phyloP scores from a whole-genome alignment of 2,797 vertebrate genomes.

The Fratercula arctica region DNA sequence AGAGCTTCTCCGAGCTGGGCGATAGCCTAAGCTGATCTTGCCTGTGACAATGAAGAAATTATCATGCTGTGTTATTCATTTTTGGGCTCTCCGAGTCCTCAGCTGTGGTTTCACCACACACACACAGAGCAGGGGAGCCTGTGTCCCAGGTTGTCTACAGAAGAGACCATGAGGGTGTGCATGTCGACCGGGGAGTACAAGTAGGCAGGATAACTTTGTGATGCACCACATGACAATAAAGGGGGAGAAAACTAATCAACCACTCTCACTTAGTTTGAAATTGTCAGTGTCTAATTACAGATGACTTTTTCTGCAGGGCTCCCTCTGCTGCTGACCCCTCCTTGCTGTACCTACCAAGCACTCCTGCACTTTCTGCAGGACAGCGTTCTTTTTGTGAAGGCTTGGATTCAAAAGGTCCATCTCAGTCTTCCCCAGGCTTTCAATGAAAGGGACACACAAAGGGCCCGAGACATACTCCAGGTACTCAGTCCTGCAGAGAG shows the following conservation, averaged over 20 bases:
- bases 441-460: constrained; percentile 73
- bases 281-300: background rate
- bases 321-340: background rate
- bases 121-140: background rate
- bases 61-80: background rate
- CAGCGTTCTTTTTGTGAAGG: constrained; percentile 65
- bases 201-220: background rate
- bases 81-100: background rate
- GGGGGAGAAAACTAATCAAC: background rate
- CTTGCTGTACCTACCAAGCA: constrained; percentile 76
- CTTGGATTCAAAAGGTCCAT: constrained; percentile 69
- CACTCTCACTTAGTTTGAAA: background rate
- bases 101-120: background rate
- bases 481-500: constrained; percentile 69
- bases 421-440: constrained; percentile 69
- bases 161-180: background rate
- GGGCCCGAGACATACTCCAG: constrained; percentile 66
- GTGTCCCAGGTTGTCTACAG: background rate
- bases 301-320: background rate
- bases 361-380: constrained; percentile 75
- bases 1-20: background rate
- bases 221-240: background rate
- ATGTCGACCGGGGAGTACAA: background rate
- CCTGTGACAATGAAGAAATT: background rate
- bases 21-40: background rate